These are phyloP conservation scores for Leistus spinibarbis DNA, from an alignment of 2,888 invertebrate species.

Conservation along the genomic window DNA sequence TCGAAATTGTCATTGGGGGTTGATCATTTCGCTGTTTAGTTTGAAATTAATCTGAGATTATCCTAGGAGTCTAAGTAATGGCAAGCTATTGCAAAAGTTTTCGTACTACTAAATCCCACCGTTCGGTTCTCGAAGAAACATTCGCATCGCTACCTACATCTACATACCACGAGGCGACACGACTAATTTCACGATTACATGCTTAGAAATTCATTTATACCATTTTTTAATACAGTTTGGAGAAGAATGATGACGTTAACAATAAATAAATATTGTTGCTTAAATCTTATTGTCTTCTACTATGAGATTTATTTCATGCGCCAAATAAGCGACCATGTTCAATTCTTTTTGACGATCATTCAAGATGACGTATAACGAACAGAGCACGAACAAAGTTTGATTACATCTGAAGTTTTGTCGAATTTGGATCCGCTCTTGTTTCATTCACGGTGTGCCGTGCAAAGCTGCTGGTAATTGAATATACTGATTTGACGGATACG, in stretches of 20 bases:
- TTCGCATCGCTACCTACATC: no score
- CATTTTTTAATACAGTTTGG: no score
- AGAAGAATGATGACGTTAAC: no score
- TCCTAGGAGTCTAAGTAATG: conserved; percentile 28
- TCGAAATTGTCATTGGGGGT: conserved; percentile 22
- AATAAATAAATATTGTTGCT: no score
- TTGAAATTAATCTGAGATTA: conserved; percentile 35
- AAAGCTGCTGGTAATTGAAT: conserved; percentile 30
- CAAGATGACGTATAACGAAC: conserved; percentile 35
- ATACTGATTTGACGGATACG: conserved; percentile 29
- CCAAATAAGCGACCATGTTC: not conserved
- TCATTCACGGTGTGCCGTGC: conserved; percentile 3
- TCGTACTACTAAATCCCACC: conserved; percentile 20
- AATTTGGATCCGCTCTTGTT: conserved; percentile 34
- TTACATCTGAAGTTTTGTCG: conserved; percentile 34
- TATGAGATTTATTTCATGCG: not conserved
- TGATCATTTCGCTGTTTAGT: conserved; percentile 37
- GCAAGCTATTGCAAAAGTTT: conserved; percentile 31
- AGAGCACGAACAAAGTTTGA: conserved; percentile 28
- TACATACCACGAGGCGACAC: not conserved
- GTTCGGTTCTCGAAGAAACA: not conserved
- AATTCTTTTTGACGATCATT: conserved; percentile 33
- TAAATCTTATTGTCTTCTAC: not conserved
- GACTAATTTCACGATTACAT: not conserved
- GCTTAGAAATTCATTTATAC: not conserved